phyloP scores from a whole-genome alignment of 2,888 invertebrate species.

The Plebejus melissa region DNA sequence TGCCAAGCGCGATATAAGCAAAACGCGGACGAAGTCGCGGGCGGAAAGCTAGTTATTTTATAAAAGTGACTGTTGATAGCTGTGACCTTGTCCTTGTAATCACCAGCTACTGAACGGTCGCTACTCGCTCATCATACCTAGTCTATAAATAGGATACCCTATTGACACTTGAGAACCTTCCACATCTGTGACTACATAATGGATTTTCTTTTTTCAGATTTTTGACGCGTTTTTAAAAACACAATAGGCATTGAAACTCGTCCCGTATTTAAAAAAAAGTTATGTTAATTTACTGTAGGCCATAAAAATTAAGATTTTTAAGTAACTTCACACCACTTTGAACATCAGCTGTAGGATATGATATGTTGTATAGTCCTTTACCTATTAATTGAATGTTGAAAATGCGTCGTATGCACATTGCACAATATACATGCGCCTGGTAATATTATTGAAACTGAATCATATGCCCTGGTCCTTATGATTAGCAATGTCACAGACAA shows the following conservation, averaged over 20 bases:
- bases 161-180: background rate
- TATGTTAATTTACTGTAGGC: too few species aligned
- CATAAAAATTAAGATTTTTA: too few species aligned
- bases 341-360: background rate
- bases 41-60: background rate
- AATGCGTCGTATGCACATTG: too few species aligned
- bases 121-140: background rate
- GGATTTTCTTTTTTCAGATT: background rate
- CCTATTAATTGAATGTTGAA: too few species aligned
- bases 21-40: too few species aligned
- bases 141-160: background rate
- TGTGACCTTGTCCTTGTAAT: slow-evolving; percentile 3
- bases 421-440: too few species aligned
- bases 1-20: too few species aligned
- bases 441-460: too few species aligned
- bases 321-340: background rate
- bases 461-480: background rate
- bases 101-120: background rate
- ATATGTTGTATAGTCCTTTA: background rate
- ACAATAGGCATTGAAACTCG: too few species aligned
- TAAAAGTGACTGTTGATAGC: slow-evolving; percentile 2
- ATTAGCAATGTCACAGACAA: background rate
- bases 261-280: too few species aligned
- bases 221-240: background rate
- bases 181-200: background rate